Percentiles rank a stretch among this genome's conserved stretches.
Evolutionary conservation across 1,140 invertebrate genomes (phyloP).

Genomic region (Drosophila littoralis): DNA sequence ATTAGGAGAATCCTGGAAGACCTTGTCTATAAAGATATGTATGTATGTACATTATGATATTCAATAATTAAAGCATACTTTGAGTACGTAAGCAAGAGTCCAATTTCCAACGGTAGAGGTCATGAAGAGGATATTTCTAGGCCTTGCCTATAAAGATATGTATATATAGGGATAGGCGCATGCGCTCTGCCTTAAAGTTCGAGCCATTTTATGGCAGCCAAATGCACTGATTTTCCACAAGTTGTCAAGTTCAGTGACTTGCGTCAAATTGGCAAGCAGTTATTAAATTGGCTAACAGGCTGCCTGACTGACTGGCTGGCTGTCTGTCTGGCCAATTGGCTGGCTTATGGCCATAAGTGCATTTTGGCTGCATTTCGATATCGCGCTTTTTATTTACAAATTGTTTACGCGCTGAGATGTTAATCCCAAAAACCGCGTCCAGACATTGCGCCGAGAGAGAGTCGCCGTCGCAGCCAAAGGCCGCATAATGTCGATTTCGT

Average conservation of each 20-base stretch:
- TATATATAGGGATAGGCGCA: too few species aligned
- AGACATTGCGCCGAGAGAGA: constrained; percentile 44
- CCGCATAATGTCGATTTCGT: constrained; percentile 81
- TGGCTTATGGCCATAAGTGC: constrained; percentile 66
- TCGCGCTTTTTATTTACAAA: constrained; percentile 83
- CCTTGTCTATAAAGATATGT: too few species aligned
- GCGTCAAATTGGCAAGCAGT: constrained; percentile 43
- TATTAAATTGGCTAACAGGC: constrained; percentile 70
- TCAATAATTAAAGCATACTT: too few species aligned
- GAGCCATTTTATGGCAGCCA: too few species aligned
- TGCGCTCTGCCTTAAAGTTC: too few species aligned
- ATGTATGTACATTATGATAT: too few species aligned
- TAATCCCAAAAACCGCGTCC: constrained; percentile 57
- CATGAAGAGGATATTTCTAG: too few species aligned
- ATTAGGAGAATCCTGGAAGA: too few species aligned
- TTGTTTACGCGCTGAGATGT: constrained; percentile 83
- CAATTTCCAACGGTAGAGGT: too few species aligned
- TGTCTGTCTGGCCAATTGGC: constrained; percentile 4
- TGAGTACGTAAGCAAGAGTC: too few species aligned
- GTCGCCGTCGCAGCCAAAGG: constrained; percentile 35
- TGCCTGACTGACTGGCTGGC: constrained; percentile 13
- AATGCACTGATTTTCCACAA: constrained; percentile 37
- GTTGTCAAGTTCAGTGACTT: constrained; percentile 41
- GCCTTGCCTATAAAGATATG: too few species aligned
- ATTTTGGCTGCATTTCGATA: constrained; percentile 69